A percentile compares a stretch with the other conserved stretches of the same genome.
phyloP scores from a whole-genome alignment of 2,888 invertebrate species.

The Drosophila differens region DNA sequence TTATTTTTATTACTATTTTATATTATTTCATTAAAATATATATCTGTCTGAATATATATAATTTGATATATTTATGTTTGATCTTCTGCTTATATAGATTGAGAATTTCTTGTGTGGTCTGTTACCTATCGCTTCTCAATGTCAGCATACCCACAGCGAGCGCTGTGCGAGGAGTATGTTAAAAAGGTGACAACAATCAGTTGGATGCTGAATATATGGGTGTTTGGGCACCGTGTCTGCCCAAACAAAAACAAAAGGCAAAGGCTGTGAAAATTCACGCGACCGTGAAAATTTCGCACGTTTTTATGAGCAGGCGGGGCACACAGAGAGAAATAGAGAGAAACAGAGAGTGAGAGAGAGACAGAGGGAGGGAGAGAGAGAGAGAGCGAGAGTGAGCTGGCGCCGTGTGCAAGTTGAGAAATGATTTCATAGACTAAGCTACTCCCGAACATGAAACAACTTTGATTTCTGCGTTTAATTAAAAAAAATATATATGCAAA shows the following conservation, averaged over 20 bases:
- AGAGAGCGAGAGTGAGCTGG: not conserved
- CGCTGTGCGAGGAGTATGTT: slow-evolving; percentile 25
- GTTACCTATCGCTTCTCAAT: not conserved
- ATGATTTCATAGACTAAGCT: slow-evolving; percentile 78
- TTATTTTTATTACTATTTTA: not conserved
- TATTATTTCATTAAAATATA: not conserved
- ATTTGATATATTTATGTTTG: not conserved
- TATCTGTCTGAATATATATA: not conserved
- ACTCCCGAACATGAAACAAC: slow-evolving; percentile 21
- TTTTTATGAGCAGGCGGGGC: slow-evolving; percentile 76
- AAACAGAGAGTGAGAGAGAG: not conserved
- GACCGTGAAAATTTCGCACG: slow-evolving; percentile 84
- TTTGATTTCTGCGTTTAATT: slow-evolving; percentile 79
- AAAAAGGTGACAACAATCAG: slow-evolving; percentile 72
- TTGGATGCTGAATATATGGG: slow-evolving; percentile 15
- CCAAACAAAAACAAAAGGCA: slow-evolving; percentile 58
- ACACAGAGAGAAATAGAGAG: not conserved
- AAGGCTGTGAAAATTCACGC: slow-evolving; percentile 72
- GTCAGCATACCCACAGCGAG: not conserved
- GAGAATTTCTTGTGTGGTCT: too few species aligned
- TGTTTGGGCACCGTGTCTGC: slow-evolving; percentile 42
- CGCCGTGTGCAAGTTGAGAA: slow-evolving; percentile 59
- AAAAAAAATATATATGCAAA: slow-evolving; percentile 83
- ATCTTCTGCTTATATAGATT: not conserved
- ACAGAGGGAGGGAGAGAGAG: not conserved